These are phyloP conservation scores for Temnothorax longispinosus DNA, from an alignment of 1,140 invertebrate species.

Conservation along the genomic window DNA sequence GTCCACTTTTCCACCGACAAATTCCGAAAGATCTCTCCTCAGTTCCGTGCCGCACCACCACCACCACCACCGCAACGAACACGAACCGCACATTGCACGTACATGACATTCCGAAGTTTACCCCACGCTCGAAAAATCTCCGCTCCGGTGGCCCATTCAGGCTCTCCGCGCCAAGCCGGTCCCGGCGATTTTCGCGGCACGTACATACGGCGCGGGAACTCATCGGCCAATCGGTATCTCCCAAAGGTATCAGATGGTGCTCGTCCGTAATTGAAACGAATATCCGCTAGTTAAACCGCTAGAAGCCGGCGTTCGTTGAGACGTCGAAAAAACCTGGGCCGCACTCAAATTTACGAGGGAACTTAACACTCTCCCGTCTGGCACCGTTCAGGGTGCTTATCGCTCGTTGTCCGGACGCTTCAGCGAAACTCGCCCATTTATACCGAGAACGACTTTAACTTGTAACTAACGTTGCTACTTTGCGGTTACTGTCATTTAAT, in stretches of 20 bases:
- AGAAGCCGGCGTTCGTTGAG: slow-evolving; percentile 22
- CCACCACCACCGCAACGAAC: background rate
- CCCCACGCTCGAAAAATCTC: slow-evolving; percentile 43
- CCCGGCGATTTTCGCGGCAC: slow-evolving; percentile 29
- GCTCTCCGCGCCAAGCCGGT: background rate
- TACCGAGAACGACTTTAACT: slow-evolving; percentile 37
- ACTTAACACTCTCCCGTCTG: slow-evolving; percentile 46
- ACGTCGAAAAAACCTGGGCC: slow-evolving; percentile 26
- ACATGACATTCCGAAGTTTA: slow-evolving; percentile 24
- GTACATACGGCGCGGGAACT: slow-evolving; percentile 4
- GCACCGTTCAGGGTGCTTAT: slow-evolving; percentile 16
- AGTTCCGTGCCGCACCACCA: too few relatives aligned
- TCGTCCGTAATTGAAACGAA: slow-evolving; percentile 51
- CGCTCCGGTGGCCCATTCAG: background rate
- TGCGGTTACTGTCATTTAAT: slow-evolving; percentile 16
- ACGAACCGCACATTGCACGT: background rate
- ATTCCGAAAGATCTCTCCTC: slow-evolving; percentile 48
- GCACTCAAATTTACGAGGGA: slow-evolving; percentile 43
- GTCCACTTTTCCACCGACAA: slow-evolving; percentile 51
- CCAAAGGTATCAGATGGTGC: background rate
- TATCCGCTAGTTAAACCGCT: slow-evolving; percentile 31
- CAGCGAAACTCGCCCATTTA: slow-evolving; percentile 19
- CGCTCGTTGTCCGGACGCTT: slow-evolving; percentile 34
- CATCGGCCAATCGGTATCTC: slow-evolving; percentile 1
- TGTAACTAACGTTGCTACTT: slow-evolving; percentile 36